Evolutionary conservation across 2,888 invertebrate species (phyloP), one percentile per base, ranked within the genome.

Genomic region (Drosophila birchii): DNA sequence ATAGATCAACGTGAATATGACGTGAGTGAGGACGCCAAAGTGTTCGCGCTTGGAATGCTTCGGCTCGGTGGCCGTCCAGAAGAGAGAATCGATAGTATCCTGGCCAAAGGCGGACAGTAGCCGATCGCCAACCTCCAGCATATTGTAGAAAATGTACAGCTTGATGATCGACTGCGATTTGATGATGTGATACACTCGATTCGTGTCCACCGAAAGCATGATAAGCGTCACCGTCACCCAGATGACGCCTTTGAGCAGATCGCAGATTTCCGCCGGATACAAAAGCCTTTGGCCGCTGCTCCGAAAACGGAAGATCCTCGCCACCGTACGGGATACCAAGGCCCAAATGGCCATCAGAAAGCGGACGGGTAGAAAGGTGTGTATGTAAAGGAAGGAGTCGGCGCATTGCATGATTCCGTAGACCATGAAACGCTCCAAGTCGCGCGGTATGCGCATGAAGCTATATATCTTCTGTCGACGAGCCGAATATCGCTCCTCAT

Each of bases 121-220:
- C 76, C 98, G 94, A 93, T 99, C 99, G 16, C 98, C 98, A 57
- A 98, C 98, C 94, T 99, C 99, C 70, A 99, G 93, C 98, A 99
- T 99, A 92, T 99, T 99, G 93, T 98, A 99, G 93, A 99, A 99
- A 91, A 99, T 98, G 91, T 99, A 99, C 79, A 99, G 93, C 91
- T 99, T 99, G 93, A 99, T 99, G 75, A 99, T 98, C 79, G 99
- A 98, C 91, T 99, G 99, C 88, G 98, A 98, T 92, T 98, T 98
- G 51, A 98, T 97, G 86, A 99, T 94, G 92, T 99, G 99, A 93
- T 99, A 99, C 94, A 99, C 96, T 94, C 99, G 97, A 81, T 98
- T 99, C 44, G 98, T 98, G 92, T 99, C 99, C 77, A 99, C 96
- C 88, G 97, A 96, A 89, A 97, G 96, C 94, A 99, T 97, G 0